Evolutionary conservation across 2,888 invertebrate species (phyloP).

Genomic region (Caenorhabditis virilis): DNA sequence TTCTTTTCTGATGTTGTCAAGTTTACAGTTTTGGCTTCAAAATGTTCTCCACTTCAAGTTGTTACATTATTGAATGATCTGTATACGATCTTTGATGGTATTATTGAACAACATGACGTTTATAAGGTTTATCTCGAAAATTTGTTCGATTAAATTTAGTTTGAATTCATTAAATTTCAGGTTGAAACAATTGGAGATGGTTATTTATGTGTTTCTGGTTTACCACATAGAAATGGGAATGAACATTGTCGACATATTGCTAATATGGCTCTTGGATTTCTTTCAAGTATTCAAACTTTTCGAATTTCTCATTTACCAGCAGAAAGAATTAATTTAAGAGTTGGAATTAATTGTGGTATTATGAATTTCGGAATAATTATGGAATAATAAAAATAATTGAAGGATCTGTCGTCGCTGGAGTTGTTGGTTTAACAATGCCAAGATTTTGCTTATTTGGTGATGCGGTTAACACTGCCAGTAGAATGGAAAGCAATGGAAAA

Average conservation of each 20-base stretch:
- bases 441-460: slow-evolving; percentile 60
- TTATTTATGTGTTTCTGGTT: slow-evolving; percentile 52
- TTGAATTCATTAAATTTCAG: too few species aligned
- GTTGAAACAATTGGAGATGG: slow-evolving; percentile 52
- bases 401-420: slow-evolving; percentile 53
- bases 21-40: slow-evolving; percentile 52
- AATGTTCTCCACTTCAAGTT: slow-evolving; percentile 56
- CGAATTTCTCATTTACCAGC: slow-evolving; percentile 46
- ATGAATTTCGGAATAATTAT: background rate
- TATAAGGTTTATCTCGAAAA: too few species aligned
- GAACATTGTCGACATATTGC: slow-evolving; percentile 46
- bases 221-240: slow-evolving; percentile 56
- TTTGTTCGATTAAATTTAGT: too few species aligned
- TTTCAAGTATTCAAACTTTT: slow-evolving; percentile 42
- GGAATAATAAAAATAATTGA: background rate
- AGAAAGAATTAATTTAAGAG: slow-evolving; percentile 50
- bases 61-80: slow-evolving; percentile 62
- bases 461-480: slow-evolving; percentile 55
- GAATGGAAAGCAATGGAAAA: slow-evolving; percentile 53
- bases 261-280: slow-evolving; percentile 39
- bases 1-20: slow-evolving; percentile 61
- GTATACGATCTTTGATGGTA: slow-evolving; percentile 62
- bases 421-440: slow-evolving; percentile 58
- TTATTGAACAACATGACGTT: slow-evolving; percentile 63
- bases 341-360: slow-evolving; percentile 51